Conservation (phyloP, 2,797 vertebrate genomes). For the Eleutherodactylus coqui region DNA sequence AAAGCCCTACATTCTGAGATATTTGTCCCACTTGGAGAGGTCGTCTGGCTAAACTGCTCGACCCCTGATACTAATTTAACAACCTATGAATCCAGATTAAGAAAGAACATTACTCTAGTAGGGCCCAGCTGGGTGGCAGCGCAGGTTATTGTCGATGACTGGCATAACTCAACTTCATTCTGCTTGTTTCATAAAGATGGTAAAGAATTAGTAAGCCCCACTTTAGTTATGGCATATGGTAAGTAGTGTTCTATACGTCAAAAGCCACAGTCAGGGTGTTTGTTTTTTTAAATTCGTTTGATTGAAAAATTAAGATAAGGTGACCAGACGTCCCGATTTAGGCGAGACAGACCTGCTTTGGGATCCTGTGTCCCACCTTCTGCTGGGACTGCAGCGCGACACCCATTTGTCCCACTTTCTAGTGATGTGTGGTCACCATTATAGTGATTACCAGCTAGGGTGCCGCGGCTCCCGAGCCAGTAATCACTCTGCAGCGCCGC, state of each 20-base stretch:
- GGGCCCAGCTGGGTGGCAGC: background rate
- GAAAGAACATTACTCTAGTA: fast-evolving
- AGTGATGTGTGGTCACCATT: too few species aligned
- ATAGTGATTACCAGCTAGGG: too few species aligned
- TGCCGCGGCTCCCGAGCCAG: too few species aligned
- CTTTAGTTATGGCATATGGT: constrained; percentile 24
- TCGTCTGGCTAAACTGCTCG: background rate
- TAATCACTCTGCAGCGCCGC: too few species aligned
- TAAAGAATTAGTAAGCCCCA: background rate
- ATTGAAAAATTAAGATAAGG: too few species aligned
- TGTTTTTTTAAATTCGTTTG: background rate
- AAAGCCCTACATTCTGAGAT: too few species aligned
- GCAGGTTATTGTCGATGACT: background rate
- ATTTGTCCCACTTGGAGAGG: background rate
- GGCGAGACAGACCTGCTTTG: too few species aligned
- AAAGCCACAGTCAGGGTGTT: background rate
- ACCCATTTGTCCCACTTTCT: too few species aligned
- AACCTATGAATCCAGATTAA: background rate
- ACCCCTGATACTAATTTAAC: background rate
- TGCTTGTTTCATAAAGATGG: background rate
- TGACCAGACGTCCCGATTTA: too few species aligned
- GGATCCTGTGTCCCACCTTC: too few species aligned
- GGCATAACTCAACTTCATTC: background rate
- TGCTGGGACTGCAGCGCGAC: too few species aligned
- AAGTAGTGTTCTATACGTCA: background rate